phyloP scores from a whole-genome alignment of 2,113 vertebrate species.

The Todiramphus chloris region DNA sequence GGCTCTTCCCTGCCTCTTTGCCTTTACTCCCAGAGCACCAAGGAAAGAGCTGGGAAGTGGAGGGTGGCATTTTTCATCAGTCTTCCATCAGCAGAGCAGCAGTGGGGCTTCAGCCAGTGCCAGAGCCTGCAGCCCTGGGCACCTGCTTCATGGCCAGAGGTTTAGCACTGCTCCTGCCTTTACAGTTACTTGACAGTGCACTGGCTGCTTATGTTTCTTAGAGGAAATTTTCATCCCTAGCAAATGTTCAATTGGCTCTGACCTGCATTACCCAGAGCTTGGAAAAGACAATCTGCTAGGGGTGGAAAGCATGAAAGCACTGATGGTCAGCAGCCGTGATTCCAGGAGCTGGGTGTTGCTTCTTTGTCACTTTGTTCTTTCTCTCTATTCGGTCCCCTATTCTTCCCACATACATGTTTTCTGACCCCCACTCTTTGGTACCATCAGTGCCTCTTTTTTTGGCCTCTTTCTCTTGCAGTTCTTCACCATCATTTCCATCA shows the following conservation, averaged over 20 bases:
- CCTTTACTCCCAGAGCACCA: not conserved
- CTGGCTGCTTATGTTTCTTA: not conserved
- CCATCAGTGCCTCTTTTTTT: not conserved
- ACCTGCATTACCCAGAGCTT: not conserved
- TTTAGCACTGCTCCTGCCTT: not conserved
- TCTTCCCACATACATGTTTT: not conserved
- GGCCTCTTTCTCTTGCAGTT: not conserved
- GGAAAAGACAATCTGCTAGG: accelerated
- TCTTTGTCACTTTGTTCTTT: not conserved
- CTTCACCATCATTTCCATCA: not conserved
- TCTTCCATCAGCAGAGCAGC: not conserved
- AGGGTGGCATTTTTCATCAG: not conserved
- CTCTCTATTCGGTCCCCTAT: not conserved
- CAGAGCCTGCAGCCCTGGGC: no score
- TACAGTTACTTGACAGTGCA: not conserved
- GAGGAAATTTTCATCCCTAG: not conserved
- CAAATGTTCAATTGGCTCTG: not conserved
- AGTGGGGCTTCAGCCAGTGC: not conserved
- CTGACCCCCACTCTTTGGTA: not conserved
- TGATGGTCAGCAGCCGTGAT: accelerated
- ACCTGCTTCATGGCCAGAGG: not conserved
- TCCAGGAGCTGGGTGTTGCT: accelerated
- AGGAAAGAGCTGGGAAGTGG: not conserved
- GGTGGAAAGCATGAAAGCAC: not conserved
- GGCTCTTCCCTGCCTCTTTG: not conserved